These are phyloP conservation scores for Sebastes matsubarae DNA, from an alignment of 2,797 vertebrate species.

Conservation along the genomic window DNA sequence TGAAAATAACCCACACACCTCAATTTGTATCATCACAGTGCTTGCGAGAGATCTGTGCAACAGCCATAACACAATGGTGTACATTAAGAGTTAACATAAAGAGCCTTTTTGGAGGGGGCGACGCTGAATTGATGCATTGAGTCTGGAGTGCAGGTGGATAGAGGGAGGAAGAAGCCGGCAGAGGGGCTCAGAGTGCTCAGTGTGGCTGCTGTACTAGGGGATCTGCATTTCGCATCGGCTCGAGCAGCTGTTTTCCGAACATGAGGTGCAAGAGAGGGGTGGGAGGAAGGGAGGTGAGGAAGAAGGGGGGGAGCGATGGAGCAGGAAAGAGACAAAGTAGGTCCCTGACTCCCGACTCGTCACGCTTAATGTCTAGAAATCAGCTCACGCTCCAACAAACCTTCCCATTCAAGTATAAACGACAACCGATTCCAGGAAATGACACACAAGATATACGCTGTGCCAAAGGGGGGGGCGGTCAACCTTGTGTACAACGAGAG, in stretches of 20 bases:
- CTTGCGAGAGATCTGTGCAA: not conserved
- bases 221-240: slow-evolving; percentile 57
- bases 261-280: slow-evolving; percentile 36
- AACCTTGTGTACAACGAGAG: not conserved
- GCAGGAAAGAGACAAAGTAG: slow-evolving; percentile 2
- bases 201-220: slow-evolving; percentile 46
- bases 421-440: slow-evolving; percentile 11
- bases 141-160: slow-evolving; percentile 63
- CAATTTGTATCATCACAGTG: not conserved
- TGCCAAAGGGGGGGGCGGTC: not conserved
- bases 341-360: not conserved
- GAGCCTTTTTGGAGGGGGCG: not conserved
- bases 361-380: not conserved
- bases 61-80: not conserved
- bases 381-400: slow-evolving; percentile 9
- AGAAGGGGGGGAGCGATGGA: not conserved
- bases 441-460: slow-evolving; percentile 6
- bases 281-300: slow-evolving; percentile 14
- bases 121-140: slow-evolving; percentile 61
- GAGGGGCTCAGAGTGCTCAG: slow-evolving; percentile 58
- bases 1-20: not conserved
- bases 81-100: slow-evolving; percentile 4
- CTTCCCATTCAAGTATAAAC: slow-evolving; percentile 2
- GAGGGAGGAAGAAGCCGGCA: slow-evolving; percentile 42
- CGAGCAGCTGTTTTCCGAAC: slow-evolving; percentile 57